phyloP scores from a whole-genome alignment of 1,140 invertebrate species.

The Ceratosolen solmsi region DNA sequence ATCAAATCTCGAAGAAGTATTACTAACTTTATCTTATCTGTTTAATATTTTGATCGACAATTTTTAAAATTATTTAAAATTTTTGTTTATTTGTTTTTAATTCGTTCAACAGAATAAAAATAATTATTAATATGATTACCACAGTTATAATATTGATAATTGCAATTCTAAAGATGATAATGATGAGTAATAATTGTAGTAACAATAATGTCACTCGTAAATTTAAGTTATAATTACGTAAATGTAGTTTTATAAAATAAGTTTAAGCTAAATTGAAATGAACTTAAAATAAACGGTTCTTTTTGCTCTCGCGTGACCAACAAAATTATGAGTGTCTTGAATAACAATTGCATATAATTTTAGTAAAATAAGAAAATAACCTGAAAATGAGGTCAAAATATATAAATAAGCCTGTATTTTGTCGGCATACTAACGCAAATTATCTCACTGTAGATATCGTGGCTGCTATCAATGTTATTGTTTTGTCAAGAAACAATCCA shows the following conservation, averaged over 20 bases:
- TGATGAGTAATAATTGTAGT: not conserved
- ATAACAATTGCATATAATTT: conserved; percentile 11
- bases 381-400: conserved; percentile 3
- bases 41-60: no score
- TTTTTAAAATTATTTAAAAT: no score
- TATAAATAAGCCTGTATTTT: not conserved
- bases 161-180: not conserved
- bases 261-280: conserved; percentile 2
- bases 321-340: conserved; percentile 12
- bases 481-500: no score
- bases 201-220: not conserved
- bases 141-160: not conserved
- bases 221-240: not conserved
- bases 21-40: no score
- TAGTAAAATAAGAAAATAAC: conserved; percentile 12
- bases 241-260: conserved; percentile 13
- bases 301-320: conserved; percentile 14
- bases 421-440: not conserved
- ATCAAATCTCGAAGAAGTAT: no score
- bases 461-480: no score
- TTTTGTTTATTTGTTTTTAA: no score
- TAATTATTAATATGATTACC: not conserved
- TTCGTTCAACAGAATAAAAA: no score
- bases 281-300: conserved; percentile 12
- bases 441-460: not conserved